Evolutionary conservation across 2,888 invertebrate genomes (phyloP), one percentile per base, ranked within the genome.

Genomic region (Orchestes rusci): DNA sequence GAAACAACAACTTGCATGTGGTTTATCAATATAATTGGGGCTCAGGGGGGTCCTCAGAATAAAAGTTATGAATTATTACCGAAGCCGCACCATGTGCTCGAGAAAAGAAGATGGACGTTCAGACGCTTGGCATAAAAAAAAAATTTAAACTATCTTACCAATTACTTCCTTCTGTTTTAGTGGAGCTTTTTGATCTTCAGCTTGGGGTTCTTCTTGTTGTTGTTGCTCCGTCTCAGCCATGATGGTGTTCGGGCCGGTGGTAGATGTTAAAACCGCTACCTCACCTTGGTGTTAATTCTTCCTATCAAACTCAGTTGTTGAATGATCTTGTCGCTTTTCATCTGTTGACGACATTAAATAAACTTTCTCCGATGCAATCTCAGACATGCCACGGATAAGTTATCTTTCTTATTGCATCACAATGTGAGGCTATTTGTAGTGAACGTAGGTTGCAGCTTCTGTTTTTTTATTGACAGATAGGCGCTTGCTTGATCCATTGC

Each of bases 211-310:
- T 72, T 78, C 72, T 71, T 74, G 71, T 73, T 78, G 72, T 70
- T 76, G 75, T 74, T 80, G 79, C 70, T 82, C 91, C 79, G 90
- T 84, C 85, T 93, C 92, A 85, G 91, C 90, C 92, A 93, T 92
- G 62, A 30, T 50, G 48, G 43, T 52, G 61, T 57, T 62, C 55
- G 79, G 77, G 77, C 77, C 77, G 77, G 77, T 77, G 79, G 78
- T 70, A 79, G 79, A 78, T 79, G 79, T 77, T 78, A 75, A 77
- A 75, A 79, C 81, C 80, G 80, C 81, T 77, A 77, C 79, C 80
- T 75, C 77, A 77, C 76, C 77, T 74, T 72, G 79, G 77, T 80
- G 80, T 80, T 79, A 75, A 75, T 73, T 73, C 74, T 74, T 73
- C 75, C 74, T 74, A 71, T 76, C 76, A 76, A 60, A 71, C 69